Conservation (phyloP, 2,888 invertebrate species). For the Ramazzottius varieornatus region DNA sequence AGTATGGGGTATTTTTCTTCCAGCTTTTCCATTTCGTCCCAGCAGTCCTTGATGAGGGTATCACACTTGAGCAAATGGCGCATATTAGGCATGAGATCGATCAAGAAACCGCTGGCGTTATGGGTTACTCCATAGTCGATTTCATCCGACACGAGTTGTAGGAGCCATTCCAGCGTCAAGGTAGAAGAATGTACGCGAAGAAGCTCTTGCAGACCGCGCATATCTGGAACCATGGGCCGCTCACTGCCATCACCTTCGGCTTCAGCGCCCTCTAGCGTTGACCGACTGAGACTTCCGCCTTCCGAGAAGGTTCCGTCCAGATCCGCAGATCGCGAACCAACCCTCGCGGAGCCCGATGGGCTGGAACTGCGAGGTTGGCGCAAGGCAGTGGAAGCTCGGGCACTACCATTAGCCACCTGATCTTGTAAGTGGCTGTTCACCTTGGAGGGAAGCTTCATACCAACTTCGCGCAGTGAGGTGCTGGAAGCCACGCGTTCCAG, state of each 20-base stretch:
- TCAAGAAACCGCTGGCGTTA: conserved; percentile 6
- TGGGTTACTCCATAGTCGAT: background rate
- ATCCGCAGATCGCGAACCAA: background rate
- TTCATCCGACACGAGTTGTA: conserved; percentile 5
- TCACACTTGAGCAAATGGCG: conserved; percentile 4
- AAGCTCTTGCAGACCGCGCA: background rate
- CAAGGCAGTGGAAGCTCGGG: background rate
- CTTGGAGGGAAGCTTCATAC: no score
- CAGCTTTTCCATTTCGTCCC: conserved; percentile 2
- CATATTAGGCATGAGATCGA: conserved; percentile 7
- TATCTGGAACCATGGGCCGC: no score
- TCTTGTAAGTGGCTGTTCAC: no score
- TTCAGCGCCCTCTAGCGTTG: background rate
- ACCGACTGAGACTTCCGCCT: background rate
- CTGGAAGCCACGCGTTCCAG: background rate
- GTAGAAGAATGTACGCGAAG: background rate
- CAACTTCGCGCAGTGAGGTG: background rate
- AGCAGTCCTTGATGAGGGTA: conserved; percentile 1
- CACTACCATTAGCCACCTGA: no score
- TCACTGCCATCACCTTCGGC: background rate
- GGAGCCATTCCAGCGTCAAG: conserved; percentile 6
- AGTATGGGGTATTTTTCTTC: background rate
- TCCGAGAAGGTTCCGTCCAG: background rate
- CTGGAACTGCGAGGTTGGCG: background rate
- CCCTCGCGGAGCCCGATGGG: background rate